Evolutionary conservation across 2,888 invertebrate species (phyloP).

Genomic region (Fabriciana adippe): DNA sequence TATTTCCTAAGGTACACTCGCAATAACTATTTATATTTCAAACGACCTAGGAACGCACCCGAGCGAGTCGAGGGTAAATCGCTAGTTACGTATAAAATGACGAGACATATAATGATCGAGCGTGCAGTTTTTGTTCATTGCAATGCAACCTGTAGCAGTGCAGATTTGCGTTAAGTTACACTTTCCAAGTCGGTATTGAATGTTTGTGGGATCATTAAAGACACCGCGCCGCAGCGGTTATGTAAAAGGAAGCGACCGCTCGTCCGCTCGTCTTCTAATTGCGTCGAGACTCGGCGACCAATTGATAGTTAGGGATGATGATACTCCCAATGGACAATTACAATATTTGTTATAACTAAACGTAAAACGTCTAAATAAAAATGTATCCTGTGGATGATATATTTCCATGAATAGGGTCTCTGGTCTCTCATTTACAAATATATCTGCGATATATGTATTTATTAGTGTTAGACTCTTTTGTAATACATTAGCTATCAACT

Average conservation of each 20-base stretch:
- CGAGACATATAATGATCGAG: neutral
- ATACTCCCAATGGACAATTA: neutral
- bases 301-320: slow-evolving; percentile 16
- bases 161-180: neutral
- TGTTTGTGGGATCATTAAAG: slow-evolving; percentile 9
- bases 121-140: neutral
- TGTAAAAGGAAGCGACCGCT: slow-evolving; percentile 10
- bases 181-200: slow-evolving; percentile 7
- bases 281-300: slow-evolving; percentile 10
- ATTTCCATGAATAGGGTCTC: no score
- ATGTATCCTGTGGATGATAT: no score
- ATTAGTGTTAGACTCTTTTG: no score
- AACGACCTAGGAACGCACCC: neutral
- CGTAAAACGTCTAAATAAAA: no score
- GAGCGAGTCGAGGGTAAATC: neutral
- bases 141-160: no score
- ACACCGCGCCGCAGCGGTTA: slow-evolving; percentile 9
- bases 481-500: no score
- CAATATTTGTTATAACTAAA: neutral
- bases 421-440: no score
- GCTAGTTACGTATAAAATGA: neutral
- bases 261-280: slow-evolving; percentile 16
- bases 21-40: no score
- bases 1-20: no score
- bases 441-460: no score